Evolutionary conservation across 2,113 vertebrate species (phyloP).

Genomic region (Leiothrix lutea): DNA sequence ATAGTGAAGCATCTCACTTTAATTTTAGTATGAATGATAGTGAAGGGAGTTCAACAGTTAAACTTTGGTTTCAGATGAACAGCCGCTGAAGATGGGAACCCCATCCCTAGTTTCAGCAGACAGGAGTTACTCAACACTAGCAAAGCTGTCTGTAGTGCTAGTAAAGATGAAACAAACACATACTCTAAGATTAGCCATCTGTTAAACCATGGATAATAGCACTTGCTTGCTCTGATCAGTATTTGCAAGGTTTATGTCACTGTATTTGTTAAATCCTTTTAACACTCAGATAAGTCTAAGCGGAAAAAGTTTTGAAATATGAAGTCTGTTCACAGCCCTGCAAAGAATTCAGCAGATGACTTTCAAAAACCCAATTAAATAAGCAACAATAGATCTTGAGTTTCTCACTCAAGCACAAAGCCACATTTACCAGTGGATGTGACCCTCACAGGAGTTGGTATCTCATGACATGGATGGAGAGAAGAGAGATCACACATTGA

Average conservation of each 20-base stretch:
- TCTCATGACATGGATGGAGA: neutral
- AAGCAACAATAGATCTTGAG: neutral
- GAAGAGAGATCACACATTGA: neutral
- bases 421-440: neutral
- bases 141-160: neutral
- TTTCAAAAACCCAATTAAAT: neutral
- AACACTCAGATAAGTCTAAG: neutral
- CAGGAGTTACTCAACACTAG: neutral
- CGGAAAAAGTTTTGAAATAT: neutral
- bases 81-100: neutral
- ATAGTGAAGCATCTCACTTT: neutral
- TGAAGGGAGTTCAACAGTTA: neutral
- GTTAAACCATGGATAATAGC: neutral
- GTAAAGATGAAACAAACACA: neutral
- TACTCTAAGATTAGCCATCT: neutral
- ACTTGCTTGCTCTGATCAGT: neutral
- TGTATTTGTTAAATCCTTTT: neutral
- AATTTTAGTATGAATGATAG: neutral
- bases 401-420: neutral
- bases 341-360: neutral
- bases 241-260: neutral
- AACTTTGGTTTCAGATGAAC: neutral
- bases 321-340: neutral
- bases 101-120: neutral
- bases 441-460: neutral